Evolutionary conservation across 2,113 vertebrate genomes (phyloP), one percentile per base, ranked within the genome.

Genomic region (Oreotrochilus melanogaster): DNA sequence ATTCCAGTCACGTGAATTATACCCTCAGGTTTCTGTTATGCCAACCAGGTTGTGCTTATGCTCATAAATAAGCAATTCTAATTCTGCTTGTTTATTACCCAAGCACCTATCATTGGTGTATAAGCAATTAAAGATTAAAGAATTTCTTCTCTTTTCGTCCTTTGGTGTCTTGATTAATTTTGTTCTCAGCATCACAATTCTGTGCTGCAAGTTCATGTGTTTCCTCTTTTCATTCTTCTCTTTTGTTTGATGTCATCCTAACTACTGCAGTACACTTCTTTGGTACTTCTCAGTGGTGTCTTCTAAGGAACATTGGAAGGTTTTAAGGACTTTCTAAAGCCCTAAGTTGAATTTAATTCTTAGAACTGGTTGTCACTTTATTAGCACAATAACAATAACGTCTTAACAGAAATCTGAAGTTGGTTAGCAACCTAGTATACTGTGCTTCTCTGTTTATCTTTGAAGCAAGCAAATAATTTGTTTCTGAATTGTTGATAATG

Each of bases 121-220:
- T 64, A 91, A 30, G 64, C 92, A 96, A 96, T 96, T 95, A 97
- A 95, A 95, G 91, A 95, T 96, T 93, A 96, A 97, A 97, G 86
- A 95, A 92, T 94, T 93, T 92, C 65, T 91, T 94, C 73, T 74
- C 43, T 89, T 65, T 79, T 94, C 6, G 0, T 93, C 76, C 65
- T 95, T 95, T 92, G 48, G 86, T 95, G 88, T 93, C 79, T 93
- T 94, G 94, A 96, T 95, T 97, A 92, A 97, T 94, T 96, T 90
- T 96, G 86, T 92, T 91, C 80, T 93, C 48, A 78, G 88, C 69
- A 86, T 92, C 83, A 71, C 39, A 92, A 51, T 84, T 92, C 60
- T 53, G 10, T 56, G 60, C 30, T 53, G 56, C 86, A 94, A 74
- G 75, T 88, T 93, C 69, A n/a, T 61, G 43, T 67, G 8, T 74